phyloP scores from a whole-genome alignment of 2,113 vertebrate genomes.

The Lutjanus erythropterus region DNA sequence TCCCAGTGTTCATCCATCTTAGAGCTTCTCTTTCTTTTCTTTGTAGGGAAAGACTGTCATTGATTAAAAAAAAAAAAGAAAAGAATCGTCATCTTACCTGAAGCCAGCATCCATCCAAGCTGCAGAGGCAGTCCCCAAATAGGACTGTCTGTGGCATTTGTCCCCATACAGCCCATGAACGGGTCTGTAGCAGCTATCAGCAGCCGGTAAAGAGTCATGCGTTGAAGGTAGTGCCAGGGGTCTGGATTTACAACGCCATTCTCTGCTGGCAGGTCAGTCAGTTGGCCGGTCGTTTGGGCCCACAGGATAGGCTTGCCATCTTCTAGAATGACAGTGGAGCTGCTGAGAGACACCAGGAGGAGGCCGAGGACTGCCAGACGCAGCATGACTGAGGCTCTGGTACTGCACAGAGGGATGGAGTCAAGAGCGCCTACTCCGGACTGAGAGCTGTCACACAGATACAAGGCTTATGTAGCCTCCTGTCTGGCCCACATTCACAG shows the following conservation, averaged over 20 bases:
- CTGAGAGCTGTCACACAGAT: background rate
- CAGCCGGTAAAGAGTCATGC: slow-evolving; percentile 87
- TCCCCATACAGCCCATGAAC: slow-evolving; percentile 83
- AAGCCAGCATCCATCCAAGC: slow-evolving; percentile 88
- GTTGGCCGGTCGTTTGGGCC: slow-evolving; percentile 71
- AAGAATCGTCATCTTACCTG: slow-evolving; percentile 81
- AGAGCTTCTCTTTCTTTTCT: too few species aligned
- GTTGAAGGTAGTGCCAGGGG: slow-evolving; percentile 86
- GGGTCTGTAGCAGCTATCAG: slow-evolving; percentile 83
- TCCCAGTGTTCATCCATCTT: too few species aligned
- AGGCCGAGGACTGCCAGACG: slow-evolving; percentile 9
- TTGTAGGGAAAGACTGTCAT: too few species aligned
- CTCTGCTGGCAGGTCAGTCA: slow-evolving; percentile 73
- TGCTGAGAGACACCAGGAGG: slow-evolving; percentile 55
- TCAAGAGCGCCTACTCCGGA: slow-evolving; percentile 6
- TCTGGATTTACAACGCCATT: slow-evolving; percentile 75
- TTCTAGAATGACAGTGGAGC: slow-evolving; percentile 64
- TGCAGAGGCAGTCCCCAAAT: slow-evolving; percentile 91
- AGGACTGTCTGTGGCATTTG: slow-evolving; percentile 79
- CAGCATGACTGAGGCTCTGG: slow-evolving; percentile 51
- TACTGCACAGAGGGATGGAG: slow-evolving; percentile 2
- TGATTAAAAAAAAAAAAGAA: background rate
- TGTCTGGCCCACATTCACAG: background rate
- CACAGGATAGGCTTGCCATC: slow-evolving; percentile 83
- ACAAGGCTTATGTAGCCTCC: slow-evolving; percentile 26